Evolutionary conservation across 2,888 invertebrate genomes (phyloP).

Genomic region (Pedicia rivosa): DNA sequence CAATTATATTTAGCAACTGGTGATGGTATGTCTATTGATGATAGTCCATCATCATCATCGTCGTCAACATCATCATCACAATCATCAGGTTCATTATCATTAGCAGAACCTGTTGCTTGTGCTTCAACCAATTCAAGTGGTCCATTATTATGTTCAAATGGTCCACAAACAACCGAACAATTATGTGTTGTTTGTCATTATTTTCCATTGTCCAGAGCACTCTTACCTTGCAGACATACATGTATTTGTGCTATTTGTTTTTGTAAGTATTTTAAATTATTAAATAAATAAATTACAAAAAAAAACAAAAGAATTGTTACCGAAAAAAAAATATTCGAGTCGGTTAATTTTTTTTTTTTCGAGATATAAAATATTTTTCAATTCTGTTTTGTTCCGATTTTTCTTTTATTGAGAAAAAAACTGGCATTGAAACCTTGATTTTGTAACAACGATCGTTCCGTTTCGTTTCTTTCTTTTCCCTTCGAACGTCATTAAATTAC

Average conservation of each 20-base stretch:
- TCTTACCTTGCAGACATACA: slow-evolving; percentile 74
- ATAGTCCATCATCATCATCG: slow-evolving; percentile 29
- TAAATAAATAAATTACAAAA: too few relatives aligned
- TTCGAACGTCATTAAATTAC: too few relatives aligned
- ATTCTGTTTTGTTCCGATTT: neutral
- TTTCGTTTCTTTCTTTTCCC: too few relatives aligned
- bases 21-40: slow-evolving; percentile 38
- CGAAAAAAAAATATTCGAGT: too few relatives aligned
- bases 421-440: too few relatives aligned
- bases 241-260: slow-evolving; percentile 72
- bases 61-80: slow-evolving; percentile 20
- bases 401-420: too few relatives aligned
- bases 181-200: slow-evolving; percentile 72
- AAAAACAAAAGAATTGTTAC: too few relatives aligned
- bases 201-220: slow-evolving; percentile 57
- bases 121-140: slow-evolving; percentile 22
- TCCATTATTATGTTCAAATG: slow-evolving; percentile 15
- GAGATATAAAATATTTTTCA: neutral
- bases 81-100: slow-evolving; percentile 26
- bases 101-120: slow-evolving; percentile 36
- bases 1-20: slow-evolving; percentile 63
- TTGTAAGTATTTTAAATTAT: slow-evolving; percentile 28
- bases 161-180: slow-evolving; percentile 40
- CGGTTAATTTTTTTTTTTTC: too few relatives aligned
- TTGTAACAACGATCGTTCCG: too few relatives aligned